Evolutionary conservation across 1,140 invertebrate genomes (phyloP).

Genomic region (Sycophaga agraensis): DNA sequence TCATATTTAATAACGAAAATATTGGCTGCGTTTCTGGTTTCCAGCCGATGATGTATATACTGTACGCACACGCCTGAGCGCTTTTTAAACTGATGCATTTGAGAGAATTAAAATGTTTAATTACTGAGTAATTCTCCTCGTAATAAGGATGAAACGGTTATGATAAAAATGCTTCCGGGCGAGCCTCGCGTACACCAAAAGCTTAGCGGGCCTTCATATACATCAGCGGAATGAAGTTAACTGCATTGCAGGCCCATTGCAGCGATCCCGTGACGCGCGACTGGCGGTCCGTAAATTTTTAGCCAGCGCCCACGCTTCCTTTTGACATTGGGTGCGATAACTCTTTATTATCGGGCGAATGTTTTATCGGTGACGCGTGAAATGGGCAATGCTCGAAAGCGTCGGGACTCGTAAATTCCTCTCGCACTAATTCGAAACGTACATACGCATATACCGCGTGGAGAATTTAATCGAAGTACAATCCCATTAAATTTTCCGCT

Average conservation of each 20-base stretch:
- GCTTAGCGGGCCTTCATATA: not conserved
- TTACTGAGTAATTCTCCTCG: slow-evolving; percentile 22
- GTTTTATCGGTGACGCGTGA: slow-evolving; percentile 29
- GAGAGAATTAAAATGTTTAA: slow-evolving; percentile 18
- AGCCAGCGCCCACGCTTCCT: slow-evolving; percentile 10
- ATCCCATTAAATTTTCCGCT: slow-evolving; percentile 16
- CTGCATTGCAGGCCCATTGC: not conserved
- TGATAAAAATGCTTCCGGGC: slow-evolving; percentile 19
- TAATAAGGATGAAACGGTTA: slow-evolving; percentile 19
- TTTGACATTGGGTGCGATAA: slow-evolving; percentile 29
- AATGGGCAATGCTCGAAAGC: slow-evolving; percentile 27
- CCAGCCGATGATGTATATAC: too few species aligned
- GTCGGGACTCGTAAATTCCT: slow-evolving; percentile 27
- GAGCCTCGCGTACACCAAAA: not conserved
- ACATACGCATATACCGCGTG: not conserved
- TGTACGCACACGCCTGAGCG: too few species aligned
- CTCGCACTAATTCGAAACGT: slow-evolving; percentile 9
- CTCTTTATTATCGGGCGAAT: slow-evolving; percentile 29
- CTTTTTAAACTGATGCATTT: slow-evolving; percentile 1
- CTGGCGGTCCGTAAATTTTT: slow-evolving; percentile 29
- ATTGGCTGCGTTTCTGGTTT: not conserved
- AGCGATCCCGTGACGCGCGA: slow-evolving; percentile 21
- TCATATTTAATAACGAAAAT: slow-evolving; percentile 17
- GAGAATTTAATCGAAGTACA: slow-evolving; percentile 15
- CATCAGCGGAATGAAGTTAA: not conserved